Base-by-base conservation (phyloP, 2,113 vertebrate genomes). In the Malurus elegans region DNA sequence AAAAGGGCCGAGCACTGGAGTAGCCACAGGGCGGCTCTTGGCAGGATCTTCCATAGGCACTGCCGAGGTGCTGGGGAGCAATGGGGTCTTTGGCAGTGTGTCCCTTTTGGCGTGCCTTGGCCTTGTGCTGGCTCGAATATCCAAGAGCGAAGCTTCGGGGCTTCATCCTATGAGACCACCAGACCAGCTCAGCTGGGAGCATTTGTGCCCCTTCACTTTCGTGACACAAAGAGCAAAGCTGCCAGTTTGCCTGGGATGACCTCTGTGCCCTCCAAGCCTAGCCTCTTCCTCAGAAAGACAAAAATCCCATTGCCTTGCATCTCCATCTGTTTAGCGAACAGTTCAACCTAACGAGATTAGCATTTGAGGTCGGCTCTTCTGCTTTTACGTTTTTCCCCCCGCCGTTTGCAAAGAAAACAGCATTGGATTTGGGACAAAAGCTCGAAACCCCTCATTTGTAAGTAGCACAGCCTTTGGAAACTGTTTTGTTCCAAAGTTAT, bases 341-440 rank as follows among this genome's bases (percentile, higher is more conserved):
- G 93, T 97, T 97, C 96, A 96, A 96, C 95, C 95, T 97, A 96
- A 97, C 96, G 88, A 97, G 97, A 97, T 97, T 97, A 97, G 94
- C 94, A 96, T 94, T 88, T 3, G 50, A 75, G 71, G 84, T 95
- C 75, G 13, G 11, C 80, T 92, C 92, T 92, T 96, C 93, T 95
- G 83, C 89, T 96, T 80, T 75, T 93, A 47, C 53, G 0, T 62
- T 80, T 94, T 93, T 17, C n/a, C 51, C 56, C 86, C 71, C 0
- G 0, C 72, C 64, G 1, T 96, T 96, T 88, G 86, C 94, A 94
- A 95, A 97, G 94, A 97, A 96, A 97, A 95, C 81, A 94, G 92
- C 90, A 84, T 88, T 93, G 78, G 88, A 80, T 83, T 95, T 65
- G 62, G 94, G 53, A 97, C 96, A 97, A 97, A 96, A 92, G 94